A percentile compares a stretch with the other conserved stretches of the same genome.
Evolutionary conservation across 2,888 invertebrate species (phyloP).

Genomic region (Anthoptus insignis): DNA sequence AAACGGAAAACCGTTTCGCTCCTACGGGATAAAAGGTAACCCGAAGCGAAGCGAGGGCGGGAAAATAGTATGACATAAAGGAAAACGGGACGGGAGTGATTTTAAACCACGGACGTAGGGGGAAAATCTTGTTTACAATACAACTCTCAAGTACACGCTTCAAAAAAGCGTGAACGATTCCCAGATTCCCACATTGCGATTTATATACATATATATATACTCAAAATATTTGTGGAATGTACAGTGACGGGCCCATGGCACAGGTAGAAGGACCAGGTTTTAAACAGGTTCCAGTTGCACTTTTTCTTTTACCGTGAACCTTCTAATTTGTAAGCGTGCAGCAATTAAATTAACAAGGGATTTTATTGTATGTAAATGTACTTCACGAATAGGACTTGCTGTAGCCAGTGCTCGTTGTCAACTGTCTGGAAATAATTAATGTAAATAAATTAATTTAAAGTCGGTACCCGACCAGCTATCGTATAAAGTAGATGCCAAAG

Average conservation of each 20-base stretch:
- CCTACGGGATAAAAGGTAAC: no score
- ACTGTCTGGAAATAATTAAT: neutral
- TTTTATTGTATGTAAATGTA: constrained; percentile 32
- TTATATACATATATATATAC: constrained; percentile 21
- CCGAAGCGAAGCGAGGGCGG: no score
- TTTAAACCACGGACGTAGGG: no score
- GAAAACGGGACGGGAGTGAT: no score
- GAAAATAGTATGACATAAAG: no score
- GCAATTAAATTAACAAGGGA: constrained; percentile 37
- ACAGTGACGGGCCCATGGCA: constrained; percentile 48
- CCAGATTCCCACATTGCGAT: constrained; percentile 4
- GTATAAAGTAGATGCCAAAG: no score
- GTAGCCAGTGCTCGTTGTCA: neutral
- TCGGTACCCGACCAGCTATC: neutral
- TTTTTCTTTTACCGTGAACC: constrained; percentile 42
- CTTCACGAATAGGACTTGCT: neutral
- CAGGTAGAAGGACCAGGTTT: constrained; percentile 55
- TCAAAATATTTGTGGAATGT: constrained; percentile 57
- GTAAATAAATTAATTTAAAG: constrained; percentile 3
- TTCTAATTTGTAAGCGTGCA: constrained; percentile 40
- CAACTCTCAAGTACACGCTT: neutral
- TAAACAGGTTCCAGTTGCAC: constrained; percentile 52
- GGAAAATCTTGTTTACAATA: neutral
- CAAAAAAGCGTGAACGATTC: neutral
- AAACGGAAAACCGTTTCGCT: no score